Conservation (phyloP, 2,113 vertebrate genomes). For the Zapornia atra region DNA sequence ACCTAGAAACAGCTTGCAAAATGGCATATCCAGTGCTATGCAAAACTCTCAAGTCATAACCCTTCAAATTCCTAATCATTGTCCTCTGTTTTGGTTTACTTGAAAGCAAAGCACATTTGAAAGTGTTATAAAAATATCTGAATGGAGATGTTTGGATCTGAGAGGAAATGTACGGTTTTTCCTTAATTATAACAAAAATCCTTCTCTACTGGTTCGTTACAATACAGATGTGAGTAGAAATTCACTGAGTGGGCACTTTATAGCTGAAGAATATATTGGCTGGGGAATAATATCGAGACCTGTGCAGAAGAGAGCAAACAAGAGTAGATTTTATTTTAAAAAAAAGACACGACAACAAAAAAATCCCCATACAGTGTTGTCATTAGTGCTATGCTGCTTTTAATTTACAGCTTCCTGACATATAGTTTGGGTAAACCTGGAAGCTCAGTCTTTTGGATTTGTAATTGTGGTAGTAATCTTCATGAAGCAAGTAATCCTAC, state of each 20-base stretch:
- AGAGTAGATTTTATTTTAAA: not conserved
- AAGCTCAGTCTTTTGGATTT: not conserved
- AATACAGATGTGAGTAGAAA: not conserved
- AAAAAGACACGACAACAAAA: not conserved
- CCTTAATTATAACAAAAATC: not conserved
- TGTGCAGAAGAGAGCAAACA: not conserved
- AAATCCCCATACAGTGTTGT: not conserved
- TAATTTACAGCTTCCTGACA: not conserved
- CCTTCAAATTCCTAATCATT: not conserved
- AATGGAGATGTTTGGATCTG: not conserved
- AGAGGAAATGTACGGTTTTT: not conserved
- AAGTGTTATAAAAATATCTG: not conserved
- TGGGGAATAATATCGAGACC: not conserved
- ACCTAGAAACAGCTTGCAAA: not conserved
- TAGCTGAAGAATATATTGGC: not conserved
- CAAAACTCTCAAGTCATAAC: not conserved
- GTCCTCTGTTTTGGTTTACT: not conserved
- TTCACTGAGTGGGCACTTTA: not conserved
- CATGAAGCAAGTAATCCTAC: not conserved
- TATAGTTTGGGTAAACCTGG: not conserved
- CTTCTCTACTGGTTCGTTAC: not conserved
- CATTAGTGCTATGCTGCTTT: not conserved
- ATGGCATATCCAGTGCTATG: not conserved
- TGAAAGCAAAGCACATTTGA: not conserved
- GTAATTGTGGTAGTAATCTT: not conserved